These are phyloP conservation scores for honey bee (Apis mellifera) DNA, from an alignment of 1,140 invertebrate species.

Conservation along the genomic window Amel_HAv3.1 CM009933.2:3602501-3603000, in stretches of 20 bases:
- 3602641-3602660: neutral
- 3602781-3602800: conserved; percentile 48
- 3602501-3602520: neutral
- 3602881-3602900: conserved; percentile 51
- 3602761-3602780: conserved; percentile 19
- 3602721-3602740: neutral
- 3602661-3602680: too few relatives aligned
- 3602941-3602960: conserved; percentile 33
- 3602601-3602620: too few relatives aligned
- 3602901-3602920: conserved; percentile 17
- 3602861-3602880: conserved; percentile 63
- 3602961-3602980: neutral
- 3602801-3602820: conserved; percentile 52
- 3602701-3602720: too few relatives aligned
- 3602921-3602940: neutral
- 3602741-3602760: conserved; percentile 24
- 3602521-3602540: neutral
- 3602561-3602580: too few relatives aligned
- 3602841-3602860: conserved; percentile 59
- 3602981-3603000: conserved; percentile 52
- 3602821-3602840: conserved; percentile 53
- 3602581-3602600: too few relatives aligned
- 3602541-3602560: too few relatives aligned
- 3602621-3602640: neutral
- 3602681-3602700: neutral